A percentile compares a stretch with the other conserved stretches of the same genome.
These are phyloP conservation scores for Lepus timidus DNA, from an alignment of 2,113 vertebrate species.

Conservation along the genomic window DNA sequence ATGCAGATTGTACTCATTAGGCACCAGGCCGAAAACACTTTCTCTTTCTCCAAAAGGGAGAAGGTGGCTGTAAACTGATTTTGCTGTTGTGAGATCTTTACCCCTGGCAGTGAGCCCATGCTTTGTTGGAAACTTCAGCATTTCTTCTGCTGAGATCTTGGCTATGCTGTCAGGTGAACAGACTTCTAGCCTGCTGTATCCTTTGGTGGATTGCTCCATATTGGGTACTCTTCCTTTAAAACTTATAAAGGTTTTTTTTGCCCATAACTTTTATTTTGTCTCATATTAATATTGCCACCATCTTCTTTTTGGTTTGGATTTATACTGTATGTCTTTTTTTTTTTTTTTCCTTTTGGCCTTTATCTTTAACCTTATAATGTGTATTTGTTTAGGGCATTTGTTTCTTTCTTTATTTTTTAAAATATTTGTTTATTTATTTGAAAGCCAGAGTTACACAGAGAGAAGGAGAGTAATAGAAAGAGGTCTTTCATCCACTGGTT, in stretches of 20 bases:
- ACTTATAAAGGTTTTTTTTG: neutral
- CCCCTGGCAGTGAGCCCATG: neutral
- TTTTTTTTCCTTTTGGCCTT: neutral
- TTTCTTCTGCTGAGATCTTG: neutral
- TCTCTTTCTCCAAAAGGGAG: neutral
- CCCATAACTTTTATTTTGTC: constrained; percentile 10
- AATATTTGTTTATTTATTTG: too few relatives aligned
- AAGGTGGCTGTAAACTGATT: constrained; percentile 73
- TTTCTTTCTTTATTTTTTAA: neutral
- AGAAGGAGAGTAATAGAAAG: too few relatives aligned
- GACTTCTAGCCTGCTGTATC: neutral
- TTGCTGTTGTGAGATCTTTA: too few relatives aligned
- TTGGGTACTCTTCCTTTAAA: neutral
- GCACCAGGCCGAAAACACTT: constrained; percentile 58
- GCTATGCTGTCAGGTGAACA: neutral
- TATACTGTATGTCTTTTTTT: neutral
- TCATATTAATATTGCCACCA: neutral
- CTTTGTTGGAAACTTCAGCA: too few relatives aligned
- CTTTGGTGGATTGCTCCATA: neutral
- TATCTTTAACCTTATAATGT: neutral
- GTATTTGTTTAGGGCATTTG: neutral
- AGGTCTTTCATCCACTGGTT: too few relatives aligned
- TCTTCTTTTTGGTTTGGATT: neutral
- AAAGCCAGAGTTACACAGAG: too few relatives aligned
- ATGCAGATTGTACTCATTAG: constrained; percentile 75